A percentile compares a stretch with the other conserved stretches of the same genome.
Evolutionary conservation across 2,797 vertebrate species (phyloP).

Genomic region (Crenuchus spilurus): DNA sequence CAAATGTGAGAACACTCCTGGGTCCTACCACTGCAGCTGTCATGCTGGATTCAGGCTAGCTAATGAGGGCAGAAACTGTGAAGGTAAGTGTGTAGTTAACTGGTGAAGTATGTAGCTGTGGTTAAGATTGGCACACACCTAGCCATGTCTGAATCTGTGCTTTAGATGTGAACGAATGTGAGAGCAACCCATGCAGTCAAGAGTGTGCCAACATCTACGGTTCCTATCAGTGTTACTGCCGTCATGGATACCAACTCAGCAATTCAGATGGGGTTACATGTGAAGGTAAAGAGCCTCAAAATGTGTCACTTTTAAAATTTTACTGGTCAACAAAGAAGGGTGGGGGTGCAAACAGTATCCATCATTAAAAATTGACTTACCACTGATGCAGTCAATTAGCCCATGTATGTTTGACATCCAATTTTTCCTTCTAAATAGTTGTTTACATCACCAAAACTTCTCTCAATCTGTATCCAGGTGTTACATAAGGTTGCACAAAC

Average conservation of each 20-base stretch:
- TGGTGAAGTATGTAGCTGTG: not conserved
- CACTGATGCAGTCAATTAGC: too few relatives aligned
- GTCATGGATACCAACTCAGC: conserved; percentile 88
- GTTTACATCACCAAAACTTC: too few relatives aligned
- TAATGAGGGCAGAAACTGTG: conserved; percentile 81
- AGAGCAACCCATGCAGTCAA: conserved; percentile 86
- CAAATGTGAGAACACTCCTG: conserved; percentile 88
- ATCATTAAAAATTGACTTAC: too few relatives aligned
- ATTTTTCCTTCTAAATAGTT: too few relatives aligned
- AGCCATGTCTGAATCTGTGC: not conserved
- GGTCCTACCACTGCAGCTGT: conserved; percentile 90
- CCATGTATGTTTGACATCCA: too few relatives aligned
- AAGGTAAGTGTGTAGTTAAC: conserved; percentile 73
- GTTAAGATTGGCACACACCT: not conserved
- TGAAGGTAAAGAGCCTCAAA: conserved; percentile 77
- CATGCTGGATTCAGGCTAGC: conserved; percentile 85
- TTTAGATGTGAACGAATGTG: conserved; percentile 89
- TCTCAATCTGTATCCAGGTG: too few relatives aligned
- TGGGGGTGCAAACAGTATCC: too few relatives aligned
- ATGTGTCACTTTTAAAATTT: not conserved
- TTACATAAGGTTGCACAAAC: too few relatives aligned
- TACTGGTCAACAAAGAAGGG: too few relatives aligned
- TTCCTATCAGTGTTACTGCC: conserved; percentile 93
- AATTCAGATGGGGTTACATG: conserved; percentile 85
- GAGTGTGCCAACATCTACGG: conserved; percentile 90